phyloP scores from a whole-genome alignment of 2,113 vertebrate genomes.

The Apteryx owenii region DNA sequence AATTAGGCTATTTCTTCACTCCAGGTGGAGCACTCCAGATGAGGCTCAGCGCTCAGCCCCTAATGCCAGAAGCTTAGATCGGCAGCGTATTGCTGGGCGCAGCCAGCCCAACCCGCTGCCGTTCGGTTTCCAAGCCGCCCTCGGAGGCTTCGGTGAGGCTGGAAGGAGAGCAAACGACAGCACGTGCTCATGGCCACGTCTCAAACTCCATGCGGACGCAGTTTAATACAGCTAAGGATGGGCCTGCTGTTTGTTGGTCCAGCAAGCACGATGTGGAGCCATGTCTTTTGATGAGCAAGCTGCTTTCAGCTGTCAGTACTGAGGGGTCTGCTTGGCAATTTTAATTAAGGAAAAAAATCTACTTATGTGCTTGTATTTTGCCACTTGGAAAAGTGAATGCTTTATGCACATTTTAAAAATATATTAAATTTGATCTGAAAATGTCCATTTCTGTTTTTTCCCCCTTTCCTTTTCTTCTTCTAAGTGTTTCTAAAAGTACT shows the following conservation, averaged over 20 bases:
- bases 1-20: background rate
- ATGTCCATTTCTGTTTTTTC: background rate
- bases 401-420: background rate
- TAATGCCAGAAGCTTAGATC: background rate
- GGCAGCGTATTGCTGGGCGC: fast-evolving
- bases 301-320: background rate
- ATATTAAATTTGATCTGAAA: background rate
- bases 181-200: fast-evolving
- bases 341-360: background rate
- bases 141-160: background rate
- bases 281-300: background rate
- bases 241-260: background rate
- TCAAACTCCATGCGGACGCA: background rate
- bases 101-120: fast-evolving
- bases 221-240: background rate
- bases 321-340: background rate
- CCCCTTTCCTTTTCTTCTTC: background rate
- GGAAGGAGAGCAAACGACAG: background rate
- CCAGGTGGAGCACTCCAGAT: background rate
- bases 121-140: background rate
- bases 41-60: fast-evolving
- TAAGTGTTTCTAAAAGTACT: background rate
- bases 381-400: background rate
- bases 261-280: fast-evolving
- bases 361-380: background rate